A percentile compares a stretch with the other conserved stretches of the same genome.
Conservation (phyloP, 2,113 vertebrate species). For the Dendropsophus ebraccatus region DNA sequence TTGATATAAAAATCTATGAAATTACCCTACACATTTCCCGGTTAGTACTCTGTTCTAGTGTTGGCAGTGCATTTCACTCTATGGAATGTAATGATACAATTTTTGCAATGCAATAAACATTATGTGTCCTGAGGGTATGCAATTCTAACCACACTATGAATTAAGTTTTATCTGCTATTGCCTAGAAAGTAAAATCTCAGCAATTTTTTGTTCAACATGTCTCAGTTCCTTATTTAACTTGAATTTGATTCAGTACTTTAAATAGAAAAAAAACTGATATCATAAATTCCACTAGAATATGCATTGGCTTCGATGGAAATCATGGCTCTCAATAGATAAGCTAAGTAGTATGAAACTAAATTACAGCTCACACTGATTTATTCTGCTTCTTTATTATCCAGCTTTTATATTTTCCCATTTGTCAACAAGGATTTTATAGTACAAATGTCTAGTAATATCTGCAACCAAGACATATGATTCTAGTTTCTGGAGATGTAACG, state of each 20-base stretch:
- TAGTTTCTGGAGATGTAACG: not conserved
- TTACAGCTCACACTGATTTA: not conserved
- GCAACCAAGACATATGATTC: not conserved
- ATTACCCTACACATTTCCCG: not conserved
- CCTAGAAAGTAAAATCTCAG: constrained; percentile 42
- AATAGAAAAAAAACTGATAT: constrained; percentile 5
- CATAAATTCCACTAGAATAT: constrained; percentile 24
- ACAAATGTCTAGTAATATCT: not conserved
- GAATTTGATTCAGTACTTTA: constrained; percentile 48
- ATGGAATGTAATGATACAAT: not conserved
- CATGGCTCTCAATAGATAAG: constrained; percentile 13
- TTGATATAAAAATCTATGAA: not conserved
- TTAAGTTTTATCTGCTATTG: constrained; percentile 1
- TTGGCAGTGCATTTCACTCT: not conserved
- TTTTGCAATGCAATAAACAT: constrained; percentile 22
- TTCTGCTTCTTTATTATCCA: not conserved
- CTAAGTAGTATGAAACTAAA: constrained; percentile 18
- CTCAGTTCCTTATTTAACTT: constrained; percentile 20
- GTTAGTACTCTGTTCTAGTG: not conserved
- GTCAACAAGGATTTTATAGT: not conserved
- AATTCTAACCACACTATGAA: constrained; percentile 2
- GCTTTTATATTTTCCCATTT: constrained; percentile 21
- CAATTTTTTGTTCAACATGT: not conserved
- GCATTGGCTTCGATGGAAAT: not conserved
- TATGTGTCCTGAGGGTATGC: not conserved